Evolutionary conservation across 2,888 invertebrate genomes (phyloP).

Genomic region (Chymomyza fuscimana): DNA sequence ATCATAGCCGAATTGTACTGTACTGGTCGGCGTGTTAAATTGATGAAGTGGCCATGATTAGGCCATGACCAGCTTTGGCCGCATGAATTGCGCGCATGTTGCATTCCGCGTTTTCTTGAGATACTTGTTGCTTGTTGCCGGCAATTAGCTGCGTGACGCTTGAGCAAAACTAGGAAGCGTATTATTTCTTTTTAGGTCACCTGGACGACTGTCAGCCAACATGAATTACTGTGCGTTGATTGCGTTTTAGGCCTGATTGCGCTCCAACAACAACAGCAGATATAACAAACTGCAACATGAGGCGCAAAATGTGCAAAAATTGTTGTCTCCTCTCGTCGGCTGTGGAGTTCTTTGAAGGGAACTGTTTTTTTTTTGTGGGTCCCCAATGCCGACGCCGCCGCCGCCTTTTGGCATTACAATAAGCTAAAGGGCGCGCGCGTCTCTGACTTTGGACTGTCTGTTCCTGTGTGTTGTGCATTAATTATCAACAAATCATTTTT

Average conservation of each 20-base stretch:
- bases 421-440: constrained; percentile 4
- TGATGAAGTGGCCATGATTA: constrained; percentile 43
- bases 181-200: constrained; percentile 27
- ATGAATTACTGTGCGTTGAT: constrained; percentile 74
- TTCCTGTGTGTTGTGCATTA: constrained; percentile 55
- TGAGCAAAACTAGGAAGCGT: constrained; percentile 33
- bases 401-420: constrained; percentile 16
- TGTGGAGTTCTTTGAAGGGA: constrained; percentile 46
- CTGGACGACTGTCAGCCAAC: constrained; percentile 55
- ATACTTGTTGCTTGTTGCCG: constrained; percentile 11
- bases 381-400: not conserved
- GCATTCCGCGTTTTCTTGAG: not conserved
- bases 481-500: constrained; percentile 74
- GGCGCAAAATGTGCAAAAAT: constrained; percentile 51
- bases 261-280: constrained; percentile 29
- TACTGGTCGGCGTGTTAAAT: constrained; percentile 40
- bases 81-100: constrained; percentile 53
- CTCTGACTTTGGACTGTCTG: constrained; percentile 19
- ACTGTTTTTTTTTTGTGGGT: constrained; percentile 49
- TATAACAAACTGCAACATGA: constrained; percentile 25
- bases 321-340: constrained; percentile 39
- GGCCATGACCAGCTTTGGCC: constrained; percentile 18
- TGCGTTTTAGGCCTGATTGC: constrained; percentile 71
- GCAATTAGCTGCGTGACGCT: constrained; percentile 60
- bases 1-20: not conserved